These are phyloP conservation scores for Leucoraja ocellata DNA, from an alignment of 2,797 vertebrate genomes.

Conservation along the genomic window DNA sequence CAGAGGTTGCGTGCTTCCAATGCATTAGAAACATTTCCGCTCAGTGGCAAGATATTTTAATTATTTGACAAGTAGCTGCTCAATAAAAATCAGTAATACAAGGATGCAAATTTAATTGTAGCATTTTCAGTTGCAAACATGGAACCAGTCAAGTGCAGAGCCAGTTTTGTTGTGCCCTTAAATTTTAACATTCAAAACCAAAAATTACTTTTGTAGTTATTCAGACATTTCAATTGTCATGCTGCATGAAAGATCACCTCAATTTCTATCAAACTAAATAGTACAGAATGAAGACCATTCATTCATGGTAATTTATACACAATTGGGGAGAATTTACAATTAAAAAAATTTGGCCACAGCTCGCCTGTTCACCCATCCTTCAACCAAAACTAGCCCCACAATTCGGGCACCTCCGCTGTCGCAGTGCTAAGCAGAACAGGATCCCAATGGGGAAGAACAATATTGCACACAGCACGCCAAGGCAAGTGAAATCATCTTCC, in stretches of 20 bases:
- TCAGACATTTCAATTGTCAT: slow-evolving; percentile 15
- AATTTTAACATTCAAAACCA: not conserved
- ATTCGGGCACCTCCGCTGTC: slow-evolving; percentile 93
- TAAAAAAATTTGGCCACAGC: slow-evolving; percentile 51
- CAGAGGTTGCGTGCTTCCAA: not conserved
- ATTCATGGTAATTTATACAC: slow-evolving; percentile 25
- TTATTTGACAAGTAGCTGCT: not conserved
- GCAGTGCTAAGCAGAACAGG: slow-evolving; percentile 91
- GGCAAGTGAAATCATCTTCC: slow-evolving; percentile 95
- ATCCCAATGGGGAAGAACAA: slow-evolving; percentile 93
- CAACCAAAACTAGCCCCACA: slow-evolving; percentile 90
- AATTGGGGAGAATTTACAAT: slow-evolving; percentile 55
- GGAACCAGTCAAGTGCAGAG: not conserved
- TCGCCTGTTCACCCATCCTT: slow-evolving; percentile 52
- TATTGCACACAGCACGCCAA: slow-evolving; percentile 91
- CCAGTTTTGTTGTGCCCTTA: not conserved
- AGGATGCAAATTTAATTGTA: slow-evolving; percentile 19
- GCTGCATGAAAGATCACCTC: not conserved
- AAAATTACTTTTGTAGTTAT: not conserved
- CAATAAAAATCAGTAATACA: not conserved
- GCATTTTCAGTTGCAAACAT: slow-evolving; percentile 8
- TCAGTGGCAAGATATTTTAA: not conserved
- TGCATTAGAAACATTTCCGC: not conserved
- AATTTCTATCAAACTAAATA: not conserved
- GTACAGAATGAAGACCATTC: not conserved